phyloP scores from a whole-genome alignment of 2,797 vertebrate species.

The Artibeus jamaicensis region DNA sequence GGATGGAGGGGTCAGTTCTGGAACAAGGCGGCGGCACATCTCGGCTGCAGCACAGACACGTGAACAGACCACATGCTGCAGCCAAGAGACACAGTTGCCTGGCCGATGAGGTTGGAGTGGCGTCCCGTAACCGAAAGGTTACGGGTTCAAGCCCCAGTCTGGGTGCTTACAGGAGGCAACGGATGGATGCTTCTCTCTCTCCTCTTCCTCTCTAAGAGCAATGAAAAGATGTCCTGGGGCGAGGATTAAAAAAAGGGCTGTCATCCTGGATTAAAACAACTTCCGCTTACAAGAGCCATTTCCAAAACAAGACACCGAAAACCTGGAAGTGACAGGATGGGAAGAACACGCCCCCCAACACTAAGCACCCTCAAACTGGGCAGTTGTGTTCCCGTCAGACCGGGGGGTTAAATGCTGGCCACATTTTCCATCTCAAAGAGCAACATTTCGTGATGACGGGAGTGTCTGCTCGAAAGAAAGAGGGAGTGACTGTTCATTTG shows the following conservation, averaged over 20 bases:
- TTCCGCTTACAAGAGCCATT: neutral
- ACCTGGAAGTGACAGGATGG: neutral
- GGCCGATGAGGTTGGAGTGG: rapidly evolving
- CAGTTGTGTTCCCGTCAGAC: neutral
- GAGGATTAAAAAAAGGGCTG: no score
- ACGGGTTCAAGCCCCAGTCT: no score
- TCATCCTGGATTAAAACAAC: neutral
- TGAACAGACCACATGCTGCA: neutral
- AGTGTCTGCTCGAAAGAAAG: neutral
- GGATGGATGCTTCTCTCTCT: no score
- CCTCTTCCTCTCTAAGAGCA: no score
- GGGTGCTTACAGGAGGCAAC: no score
- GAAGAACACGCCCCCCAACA: neutral
- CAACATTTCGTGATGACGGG: neutral
- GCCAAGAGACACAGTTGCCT: no score
- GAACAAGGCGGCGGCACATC: neutral
- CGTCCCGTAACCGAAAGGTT: no score
- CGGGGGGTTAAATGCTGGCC: neutral
- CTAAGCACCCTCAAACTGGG: neutral
- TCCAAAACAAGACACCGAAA: neutral
- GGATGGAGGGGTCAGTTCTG: rapidly evolving
- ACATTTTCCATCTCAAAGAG: neutral
- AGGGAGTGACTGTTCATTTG: neutral
- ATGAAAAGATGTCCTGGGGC: no score
- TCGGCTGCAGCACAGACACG: no score